Evolutionary conservation across 2,797 vertebrate genomes (phyloP).

Genomic region (Anolis apletophallus): DNA sequence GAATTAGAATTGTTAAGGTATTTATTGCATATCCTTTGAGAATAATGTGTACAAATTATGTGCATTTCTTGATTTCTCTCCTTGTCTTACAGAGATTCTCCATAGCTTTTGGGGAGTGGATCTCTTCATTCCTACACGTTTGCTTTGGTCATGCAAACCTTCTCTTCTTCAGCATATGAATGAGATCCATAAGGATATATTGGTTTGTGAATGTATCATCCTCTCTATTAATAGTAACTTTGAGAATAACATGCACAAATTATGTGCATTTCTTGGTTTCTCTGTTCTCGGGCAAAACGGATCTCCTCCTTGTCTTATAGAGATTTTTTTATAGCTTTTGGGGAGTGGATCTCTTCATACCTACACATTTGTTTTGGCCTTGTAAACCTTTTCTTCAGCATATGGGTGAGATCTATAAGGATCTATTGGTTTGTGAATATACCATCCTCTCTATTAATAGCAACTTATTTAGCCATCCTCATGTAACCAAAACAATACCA

Average conservation of each 20-base stretch:
- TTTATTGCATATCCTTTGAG: neutral
- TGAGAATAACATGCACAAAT: neutral
- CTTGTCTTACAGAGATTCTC: neutral
- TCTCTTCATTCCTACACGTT: neutral
- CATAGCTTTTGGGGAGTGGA: neutral
- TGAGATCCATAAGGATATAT: conserved; percentile 96
- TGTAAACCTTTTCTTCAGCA: conserved; percentile 95
- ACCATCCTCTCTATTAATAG: too few relatives aligned
- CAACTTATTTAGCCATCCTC: too few relatives aligned
- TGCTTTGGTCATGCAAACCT: conserved; percentile 84
- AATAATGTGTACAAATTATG: neutral
- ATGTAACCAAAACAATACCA: neutral
- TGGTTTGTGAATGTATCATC: conserved; percentile 96
- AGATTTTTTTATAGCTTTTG: neutral
- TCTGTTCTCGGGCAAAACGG: neutral
- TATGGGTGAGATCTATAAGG: conserved; percentile 98
- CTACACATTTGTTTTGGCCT: conserved; percentile 44
- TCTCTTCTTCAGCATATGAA: conserved; percentile 96
- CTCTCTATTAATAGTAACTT: neutral
- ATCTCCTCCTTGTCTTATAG: neutral
- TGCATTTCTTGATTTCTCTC: neutral
- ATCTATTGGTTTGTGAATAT: conserved; percentile 95
- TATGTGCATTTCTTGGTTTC: neutral
- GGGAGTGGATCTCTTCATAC: neutral
- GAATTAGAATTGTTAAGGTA: neutral